Evolutionary conservation across 2,888 invertebrate genomes (phyloP), one percentile per base, ranked within the genome.

Genomic region (Caradrina kadenii): DNA sequence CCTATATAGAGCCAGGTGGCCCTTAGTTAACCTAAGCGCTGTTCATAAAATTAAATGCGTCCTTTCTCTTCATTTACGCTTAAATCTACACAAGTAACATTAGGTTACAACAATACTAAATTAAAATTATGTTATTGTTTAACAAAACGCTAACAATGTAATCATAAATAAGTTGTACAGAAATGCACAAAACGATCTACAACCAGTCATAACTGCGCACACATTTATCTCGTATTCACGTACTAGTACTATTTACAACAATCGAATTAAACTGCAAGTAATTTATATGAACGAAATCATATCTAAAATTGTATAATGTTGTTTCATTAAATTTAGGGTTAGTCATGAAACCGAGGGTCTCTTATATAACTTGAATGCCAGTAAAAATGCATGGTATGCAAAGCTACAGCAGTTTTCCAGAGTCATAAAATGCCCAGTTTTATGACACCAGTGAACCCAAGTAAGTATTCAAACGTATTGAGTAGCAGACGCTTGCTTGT

Each of bases 311-410:
- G 42, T 63, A 45, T 63, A 39, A 53, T 66, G 50, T 63, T 66
- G 50, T 63, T 68, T 73, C 66, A 68, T 73, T 81, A 59, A 69
- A 69, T 74, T 72, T 66, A 71, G 26, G 71, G 58, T 65, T n/a
- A 17, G 63, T 35, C 54, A 66, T 81, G 72, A 79, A 79, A 82
- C 50, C 54, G 53, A 19, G 21, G 63, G 48, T 45, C 5, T 5
- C 65, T 68, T 73, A 65, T 55, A 64, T 69, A 69, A 67, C 56
- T 68, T 60, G 53, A 75, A 77, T 62, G 59, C 31, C 60, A 70
- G 66, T 84, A 83, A 84, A 82, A 82, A 71, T 80, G 76, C 79
- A 84, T 72, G 65, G 76, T 82, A 84, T 84, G 79, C 72, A 82
- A 79, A 84, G 72, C 79, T 82, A 65, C 70, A 73, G 60, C 63